A percentile compares a stretch with the other conserved stretches of the same genome.
Evolutionary conservation across 2,797 vertebrate species (phyloP).

Genomic region (Pantherophis alleghaniensis): DNA sequence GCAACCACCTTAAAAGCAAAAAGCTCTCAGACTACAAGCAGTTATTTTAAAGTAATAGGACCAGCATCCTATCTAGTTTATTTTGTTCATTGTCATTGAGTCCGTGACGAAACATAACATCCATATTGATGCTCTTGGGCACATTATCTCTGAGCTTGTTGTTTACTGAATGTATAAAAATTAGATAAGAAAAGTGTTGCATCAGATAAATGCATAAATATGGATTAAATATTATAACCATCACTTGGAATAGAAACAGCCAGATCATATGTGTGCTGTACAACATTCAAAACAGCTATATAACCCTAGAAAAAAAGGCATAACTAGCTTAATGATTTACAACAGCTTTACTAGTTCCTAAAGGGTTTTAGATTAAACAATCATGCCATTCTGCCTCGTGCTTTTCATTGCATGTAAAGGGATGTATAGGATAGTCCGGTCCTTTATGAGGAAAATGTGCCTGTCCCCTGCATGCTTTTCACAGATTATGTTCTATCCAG

Average conservation of each 20-base stretch:
- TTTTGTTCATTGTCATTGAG: neutral
- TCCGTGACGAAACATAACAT: neutral
- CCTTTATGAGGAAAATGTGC: neutral
- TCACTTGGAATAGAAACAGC: neutral
- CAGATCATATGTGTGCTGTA: neutral
- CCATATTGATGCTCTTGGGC: neutral
- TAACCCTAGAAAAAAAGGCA: neutral
- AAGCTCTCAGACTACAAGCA: neutral
- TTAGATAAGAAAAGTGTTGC: neutral
- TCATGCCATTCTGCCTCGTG: neutral
- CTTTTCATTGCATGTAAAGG: neutral
- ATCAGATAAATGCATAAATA: neutral
- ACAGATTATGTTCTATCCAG: conserved; percentile 58
- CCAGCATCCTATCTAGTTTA: neutral
- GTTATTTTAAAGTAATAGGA: neutral
- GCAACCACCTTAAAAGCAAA: neutral
- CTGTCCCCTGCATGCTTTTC: neutral
- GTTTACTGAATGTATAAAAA: neutral
- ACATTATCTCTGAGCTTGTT: neutral
- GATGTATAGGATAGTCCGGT: neutral
- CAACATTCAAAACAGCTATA: neutral
- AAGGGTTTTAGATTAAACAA: neutral
- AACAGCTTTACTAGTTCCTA: neutral
- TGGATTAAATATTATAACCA: neutral
- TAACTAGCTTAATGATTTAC: neutral